phyloP scores from a whole-genome alignment of 2,797 vertebrate genomes.

The Semotilus atromaculatus region DNA sequence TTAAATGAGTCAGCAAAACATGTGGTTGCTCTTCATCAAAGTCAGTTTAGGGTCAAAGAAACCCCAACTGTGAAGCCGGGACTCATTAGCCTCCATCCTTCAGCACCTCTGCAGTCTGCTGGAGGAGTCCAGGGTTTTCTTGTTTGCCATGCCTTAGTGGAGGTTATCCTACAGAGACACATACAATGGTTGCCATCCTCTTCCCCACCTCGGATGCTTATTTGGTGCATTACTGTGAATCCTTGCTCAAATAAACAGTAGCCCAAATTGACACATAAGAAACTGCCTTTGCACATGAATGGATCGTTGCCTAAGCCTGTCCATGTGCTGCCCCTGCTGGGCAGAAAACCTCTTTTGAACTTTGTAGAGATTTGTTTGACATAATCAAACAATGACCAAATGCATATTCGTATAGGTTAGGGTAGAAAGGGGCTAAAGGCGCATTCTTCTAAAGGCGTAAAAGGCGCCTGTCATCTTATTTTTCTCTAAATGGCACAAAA shows the following conservation, averaged over 20 bases:
- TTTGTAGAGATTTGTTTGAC: constrained; percentile 62
- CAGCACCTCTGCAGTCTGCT: constrained; percentile 47
- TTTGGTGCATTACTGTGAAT: constrained; percentile 41
- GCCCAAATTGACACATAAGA: constrained; percentile 55
- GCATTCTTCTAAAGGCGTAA: too few relatives aligned
- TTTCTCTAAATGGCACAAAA: too few relatives aligned
- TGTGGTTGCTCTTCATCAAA: constrained; percentile 62
- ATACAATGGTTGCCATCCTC: constrained; percentile 10
- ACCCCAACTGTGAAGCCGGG: constrained; percentile 37
- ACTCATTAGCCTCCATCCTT: constrained; percentile 49
- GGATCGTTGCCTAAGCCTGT: constrained; percentile 38
- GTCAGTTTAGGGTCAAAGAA: constrained; percentile 48
- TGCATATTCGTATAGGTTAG: constrained; percentile 27
- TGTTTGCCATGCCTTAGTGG: constrained; percentile 33
- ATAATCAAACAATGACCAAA: constrained; percentile 63
- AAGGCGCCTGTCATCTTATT: too few relatives aligned
- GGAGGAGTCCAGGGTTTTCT: constrained; percentile 28
- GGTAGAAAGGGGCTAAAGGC: too few relatives aligned
- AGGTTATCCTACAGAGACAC: constrained; percentile 39
- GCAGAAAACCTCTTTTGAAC: constrained; percentile 58
- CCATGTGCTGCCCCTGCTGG: constrained; percentile 54
- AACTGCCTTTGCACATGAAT: constrained; percentile 57
- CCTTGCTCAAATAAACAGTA: constrained; percentile 54
- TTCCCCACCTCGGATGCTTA: constrained; percentile 17
- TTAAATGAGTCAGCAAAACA: constrained; percentile 50